phyloP scores from a whole-genome alignment of 2,888 invertebrate species.

The Patella pellucida region DNA sequence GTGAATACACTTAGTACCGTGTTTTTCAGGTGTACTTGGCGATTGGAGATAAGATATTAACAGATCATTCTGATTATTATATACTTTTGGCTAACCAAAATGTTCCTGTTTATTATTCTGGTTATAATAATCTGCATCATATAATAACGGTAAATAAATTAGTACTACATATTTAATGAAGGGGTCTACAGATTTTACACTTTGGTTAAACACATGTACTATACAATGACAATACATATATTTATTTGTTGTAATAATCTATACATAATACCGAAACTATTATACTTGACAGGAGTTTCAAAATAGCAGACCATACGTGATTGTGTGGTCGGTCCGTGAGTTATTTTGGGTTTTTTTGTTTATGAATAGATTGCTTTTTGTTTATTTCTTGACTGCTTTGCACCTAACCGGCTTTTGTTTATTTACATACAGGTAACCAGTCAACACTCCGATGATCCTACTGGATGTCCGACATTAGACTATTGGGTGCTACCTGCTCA shows the following conservation, averaged over 20 bases:
- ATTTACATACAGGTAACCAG: slow-evolving; percentile 12
- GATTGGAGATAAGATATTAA: slow-evolving; percentile 28
- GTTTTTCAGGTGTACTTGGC: slow-evolving; percentile 27
- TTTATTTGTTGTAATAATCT: neutral
- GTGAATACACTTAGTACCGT: neutral
- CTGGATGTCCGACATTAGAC: slow-evolving; percentile 14
- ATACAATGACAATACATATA: neutral
- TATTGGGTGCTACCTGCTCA: slow-evolving; percentile 20
- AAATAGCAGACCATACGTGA: too few species aligned
- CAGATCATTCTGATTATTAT: slow-evolving; percentile 35
- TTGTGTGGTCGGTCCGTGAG: too few species aligned
- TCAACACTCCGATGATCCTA: slow-evolving; percentile 12
- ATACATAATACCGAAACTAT: neutral
- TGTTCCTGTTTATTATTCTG: slow-evolving; percentile 29
- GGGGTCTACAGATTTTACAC: too few species aligned
- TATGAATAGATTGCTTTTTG: too few species aligned
- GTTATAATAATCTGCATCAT: slow-evolving; percentile 37
- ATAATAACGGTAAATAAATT: slow-evolving; percentile 24
- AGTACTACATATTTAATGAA: neutral
- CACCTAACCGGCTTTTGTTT: neutral
- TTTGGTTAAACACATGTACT: too few species aligned
- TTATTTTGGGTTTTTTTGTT: too few species aligned
- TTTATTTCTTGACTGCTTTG: too few species aligned
- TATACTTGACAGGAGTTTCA: too few species aligned
- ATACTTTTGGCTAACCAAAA: slow-evolving; percentile 35